Base-by-base conservation (phyloP, 1,140 invertebrate species). In the Centruroides sculpturatus region DNA sequence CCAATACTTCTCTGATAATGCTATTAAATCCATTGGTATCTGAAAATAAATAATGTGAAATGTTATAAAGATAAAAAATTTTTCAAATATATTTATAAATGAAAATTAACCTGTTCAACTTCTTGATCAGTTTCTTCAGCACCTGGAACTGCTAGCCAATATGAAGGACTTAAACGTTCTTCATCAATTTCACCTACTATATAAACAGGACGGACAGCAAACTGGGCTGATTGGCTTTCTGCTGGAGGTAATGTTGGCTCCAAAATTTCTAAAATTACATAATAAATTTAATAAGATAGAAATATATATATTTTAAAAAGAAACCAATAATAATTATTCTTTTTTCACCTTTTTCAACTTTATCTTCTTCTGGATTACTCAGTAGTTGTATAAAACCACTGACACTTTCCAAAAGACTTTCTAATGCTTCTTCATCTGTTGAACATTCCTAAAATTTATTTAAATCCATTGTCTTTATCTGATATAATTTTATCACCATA, bases 191-290 rank as follows among this genome's bases (percentile, higher is more conserved):
- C 84, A 1, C 78, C 74, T 5, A 80, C 64, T 3, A 81, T 77
- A 67, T 76, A 85, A 49, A 85, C 77, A 3, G 81, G 78, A 54
- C 90, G 75, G n/a, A 82, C 80, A n/a, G 81, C 78, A 72, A 90
- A 93, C 74, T 93, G 87, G 36, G 81, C 79, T 7, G 85, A 76
- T 47, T 93, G 74, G 12, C 82, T 76, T 65, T 89, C 85, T 1
- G 85, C 81, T 48, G 77, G 72, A 0, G 84, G 82, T 46, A 88
- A 69, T 11, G 78, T 64, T 0, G 81, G 81, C 67, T 85, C 80
- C 10, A 74, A 59, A 69, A 79, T 74, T 65, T 81, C 84, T 51
- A 74, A 48, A 59, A 48, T 35, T 34, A 48, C 54, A 58, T 55
- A 49, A 36, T 11, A 35, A 51, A 53, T 57, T 57, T 49, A 35